These are phyloP conservation scores for Harpagoxenus sublaevis DNA, from an alignment of 2,888 invertebrate species.

Conservation along the genomic window DNA sequence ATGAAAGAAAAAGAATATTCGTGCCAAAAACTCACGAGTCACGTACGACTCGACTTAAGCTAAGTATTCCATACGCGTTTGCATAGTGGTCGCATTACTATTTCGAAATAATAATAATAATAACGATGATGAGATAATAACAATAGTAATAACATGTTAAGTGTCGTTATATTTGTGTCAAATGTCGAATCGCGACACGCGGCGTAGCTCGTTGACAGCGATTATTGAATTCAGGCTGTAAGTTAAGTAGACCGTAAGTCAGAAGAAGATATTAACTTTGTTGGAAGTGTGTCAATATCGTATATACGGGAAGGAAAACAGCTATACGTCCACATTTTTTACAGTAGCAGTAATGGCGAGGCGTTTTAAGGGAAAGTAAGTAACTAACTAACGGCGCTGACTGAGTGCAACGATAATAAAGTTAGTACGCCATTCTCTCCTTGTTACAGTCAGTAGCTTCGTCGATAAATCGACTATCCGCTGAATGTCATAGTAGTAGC, in stretches of 20 bases:
- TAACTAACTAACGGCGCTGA: constrained; percentile 46
- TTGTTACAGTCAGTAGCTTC: constrained; percentile 53
- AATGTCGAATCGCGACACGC: constrained; percentile 47
- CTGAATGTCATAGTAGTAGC: constrained; percentile 43
- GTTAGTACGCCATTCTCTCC: constrained; percentile 57
- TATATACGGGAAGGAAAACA: constrained; percentile 58
- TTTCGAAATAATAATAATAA: constrained; percentile 37
- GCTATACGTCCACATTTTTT: constrained; percentile 80
- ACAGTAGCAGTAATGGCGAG: constrained; percentile 65
- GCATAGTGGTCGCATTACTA: constrained; percentile 36
- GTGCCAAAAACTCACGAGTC: constrained; percentile 69
- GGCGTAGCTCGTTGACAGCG: constrained; percentile 48
- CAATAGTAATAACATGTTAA: constrained; percentile 45
- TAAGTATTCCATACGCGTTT: constrained; percentile 58
- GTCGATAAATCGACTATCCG: constrained; percentile 39
- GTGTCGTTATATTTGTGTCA: constrained; percentile 56
- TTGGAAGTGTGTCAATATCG: constrained; percentile 75
- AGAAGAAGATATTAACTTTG: constrained; percentile 63
- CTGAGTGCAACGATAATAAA: constrained; percentile 71
- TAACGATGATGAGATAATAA: constrained; percentile 33
- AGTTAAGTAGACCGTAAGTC: constrained; percentile 44
- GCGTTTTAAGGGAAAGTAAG: constrained; percentile 55
- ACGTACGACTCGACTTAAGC: constrained; percentile 57
- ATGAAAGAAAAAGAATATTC: constrained; percentile 55
- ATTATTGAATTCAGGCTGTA: constrained; percentile 47